Conservation (phyloP, 1,140 invertebrate genomes). For the Eufriesea mexicana region DNA sequence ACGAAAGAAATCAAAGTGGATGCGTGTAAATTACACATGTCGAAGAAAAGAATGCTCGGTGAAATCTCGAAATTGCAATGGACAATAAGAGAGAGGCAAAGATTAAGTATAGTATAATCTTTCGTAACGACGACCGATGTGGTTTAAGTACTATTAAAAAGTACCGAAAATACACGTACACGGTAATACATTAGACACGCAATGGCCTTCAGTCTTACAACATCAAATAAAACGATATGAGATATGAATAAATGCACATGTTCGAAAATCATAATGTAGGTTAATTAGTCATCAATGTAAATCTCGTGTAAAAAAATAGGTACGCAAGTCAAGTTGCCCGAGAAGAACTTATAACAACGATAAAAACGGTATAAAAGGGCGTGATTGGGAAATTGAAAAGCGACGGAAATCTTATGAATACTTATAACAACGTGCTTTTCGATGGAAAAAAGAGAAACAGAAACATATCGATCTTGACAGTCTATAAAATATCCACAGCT, state of each 20-base stretch:
- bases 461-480: constrained; percentile 43
- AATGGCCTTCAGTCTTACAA: constrained; percentile 62
- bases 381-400: constrained; percentile 60
- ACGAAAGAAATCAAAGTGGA: neutral
- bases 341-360: constrained; percentile 56
- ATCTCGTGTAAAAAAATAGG: constrained; percentile 60
- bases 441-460: constrained; percentile 40
- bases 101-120: constrained; percentile 25
- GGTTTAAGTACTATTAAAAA: constrained; percentile 57
- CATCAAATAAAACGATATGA: constrained; percentile 43
- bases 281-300: constrained; percentile 57
- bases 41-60: neutral
- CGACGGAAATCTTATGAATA: constrained; percentile 47
- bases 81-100: constrained; percentile 23
- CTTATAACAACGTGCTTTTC: constrained; percentile 34
- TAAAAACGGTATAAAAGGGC: constrained; percentile 64
- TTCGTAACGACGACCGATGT: constrained; percentile 28
- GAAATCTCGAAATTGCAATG: neutral
- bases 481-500: constrained; percentile 68
- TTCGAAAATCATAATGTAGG: constrained; percentile 35
- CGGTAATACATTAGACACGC: constrained; percentile 39
- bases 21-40: no score
- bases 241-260: constrained; percentile 42
- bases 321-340: constrained; percentile 56
- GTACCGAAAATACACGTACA: constrained; percentile 31